Evolutionary conservation across 2,797 vertebrate species (phyloP), one percentile per base, ranked within the genome.

Genomic region (Lepidocolaptes lacrymiger): DNA sequence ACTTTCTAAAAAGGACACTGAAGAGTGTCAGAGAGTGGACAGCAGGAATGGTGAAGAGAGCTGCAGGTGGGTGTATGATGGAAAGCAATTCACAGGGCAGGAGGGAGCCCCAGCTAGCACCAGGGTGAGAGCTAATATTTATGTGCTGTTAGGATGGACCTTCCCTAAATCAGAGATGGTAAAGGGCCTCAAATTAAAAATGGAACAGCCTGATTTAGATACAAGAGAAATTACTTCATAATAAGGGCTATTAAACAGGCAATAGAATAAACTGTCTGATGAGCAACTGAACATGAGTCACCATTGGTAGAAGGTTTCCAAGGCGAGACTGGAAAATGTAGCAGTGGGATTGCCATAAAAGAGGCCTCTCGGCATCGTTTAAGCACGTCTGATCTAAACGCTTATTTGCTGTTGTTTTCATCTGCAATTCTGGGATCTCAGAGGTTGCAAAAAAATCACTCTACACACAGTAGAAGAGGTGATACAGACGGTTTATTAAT

Each of bases 41-140:
- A 75, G 23, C 1, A 4, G 46, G 63, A 83, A 51, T 1, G 24
- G 16, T 2, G 55, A 77, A 88, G 54, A 16, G 34, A 85, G 32
- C 26, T 36, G 75, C 3, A 2, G 37, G 41, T 26, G 32, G 6
- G 3, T 20, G 6, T 3, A 7, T 26, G 81, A 48, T 22, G 28
- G 64, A 80, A 66, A 17, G 55, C 10, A 59, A 54, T 64, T 74
- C 30, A 15, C 30, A 32, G 36, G n/a, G 71, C 26, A n/a, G 36
- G 44, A 67, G 37, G 56, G 51, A 95, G 18, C 22, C 27, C 54
- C 28, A 68, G 54, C 7, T 13, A 62, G 26, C 1, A 1, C 17
- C 6, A 5, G 43, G n/a, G 44, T 0, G 1, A 90, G 11, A 0
- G 0, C 7, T 37, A 23, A 3, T 19, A 55, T 87, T 58, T 85